Evolutionary conservation across 1,140 invertebrate genomes (phyloP), one percentile per base, ranked within the genome.

Genomic region (Coptotermes formosanus): DNA sequence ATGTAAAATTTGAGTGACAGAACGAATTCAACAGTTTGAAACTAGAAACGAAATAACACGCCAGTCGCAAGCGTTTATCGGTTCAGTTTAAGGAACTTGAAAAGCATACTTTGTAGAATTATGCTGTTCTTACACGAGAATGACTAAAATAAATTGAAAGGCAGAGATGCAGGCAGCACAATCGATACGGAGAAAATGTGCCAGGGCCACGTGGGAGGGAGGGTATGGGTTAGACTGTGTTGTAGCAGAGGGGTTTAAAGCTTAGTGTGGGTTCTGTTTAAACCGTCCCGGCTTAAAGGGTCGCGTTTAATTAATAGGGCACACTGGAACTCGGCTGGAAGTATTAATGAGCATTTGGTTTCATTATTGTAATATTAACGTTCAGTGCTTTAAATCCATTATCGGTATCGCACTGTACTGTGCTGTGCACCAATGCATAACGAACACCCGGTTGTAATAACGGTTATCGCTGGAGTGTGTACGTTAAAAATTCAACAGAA

Each of bases 311-410:
- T 75, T 75, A 75, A 75, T 75, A 75, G 64, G 2, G 64, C 25
- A 30, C 64, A 30, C n/a, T 75, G 25, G n/a, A 30, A 75, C 14
- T 25, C 25, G 25, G 64, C 16, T 75, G 64, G 55, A 30, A 75
- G 64, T 75, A 75, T 75, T 75, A 75, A 75, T 75, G 64, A 30
- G 64, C 64, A 30, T 75, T 75, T 75, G 9, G 64, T 75, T 75
- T 75, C 25, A 23, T 64, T 64, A 75, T 75, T 75, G n/a, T 75
- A 75, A 75, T 75, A 30, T 75, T n/a, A 75, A 75, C 25, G 64
- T 21, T 75, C 64, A 75, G 2, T n/a, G 64, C 2, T 75, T 30
- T 75, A 75, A 30, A 19, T 16, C 16, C 59, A 16, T 75, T 75
- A 16, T 30, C 64, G 9, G n/a, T 30, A 30, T 30, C 64, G 30